Evolutionary conservation across 2,113 vertebrate species (phyloP), one percentile per base, ranked within the genome.

Genomic region (Cheirogaleus medius): DNA sequence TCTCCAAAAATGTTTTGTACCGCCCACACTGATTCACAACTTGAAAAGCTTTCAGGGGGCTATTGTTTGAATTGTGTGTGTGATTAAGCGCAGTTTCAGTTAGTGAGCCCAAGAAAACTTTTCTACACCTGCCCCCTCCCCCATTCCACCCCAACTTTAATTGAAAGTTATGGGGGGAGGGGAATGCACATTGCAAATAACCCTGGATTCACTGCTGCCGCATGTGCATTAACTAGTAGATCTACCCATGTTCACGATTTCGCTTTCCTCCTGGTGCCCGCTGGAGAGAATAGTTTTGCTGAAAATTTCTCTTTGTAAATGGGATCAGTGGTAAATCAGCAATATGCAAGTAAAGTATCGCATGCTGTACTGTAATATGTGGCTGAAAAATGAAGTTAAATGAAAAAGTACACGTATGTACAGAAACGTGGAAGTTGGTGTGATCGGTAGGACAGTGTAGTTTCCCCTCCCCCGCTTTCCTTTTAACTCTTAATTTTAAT

Each of bases 91-190:
- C 97, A 98, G 97, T 97, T 98, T 98, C 98, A 69, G 98, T 95
- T 97, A 83, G 95, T 86, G 98, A 98, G 97, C 96, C 97, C 97
- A 94, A 98, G 98, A 98, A 98, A 98, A 99, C 97, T 98, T 98
- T 98, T 98, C 97, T 99, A 99, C 99, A 99, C 99, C 99, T 99
- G 99, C 99, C 98, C 97, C 97, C 96, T 95, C 97, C 97, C 97
- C 97, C 95, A 96, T 42, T 54, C 98, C 98, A 98, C 95, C 97
- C 98, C 94, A 98, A 98, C 98, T 98, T 98, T 97, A 97, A 97
- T 96, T 97, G 97, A 98, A 98, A 98, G 98, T 98, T 98, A 98
- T 98, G 97, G 97, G 97, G 97, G 98, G 95, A 97, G 97, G 98
- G 98, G 97, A 98, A 95, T 56, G 97, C 98, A 95, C 96, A 96